These are phyloP conservation scores for Cerastis leucographa DNA, from an alignment of 2,888 invertebrate species.

Conservation along the genomic window DNA sequence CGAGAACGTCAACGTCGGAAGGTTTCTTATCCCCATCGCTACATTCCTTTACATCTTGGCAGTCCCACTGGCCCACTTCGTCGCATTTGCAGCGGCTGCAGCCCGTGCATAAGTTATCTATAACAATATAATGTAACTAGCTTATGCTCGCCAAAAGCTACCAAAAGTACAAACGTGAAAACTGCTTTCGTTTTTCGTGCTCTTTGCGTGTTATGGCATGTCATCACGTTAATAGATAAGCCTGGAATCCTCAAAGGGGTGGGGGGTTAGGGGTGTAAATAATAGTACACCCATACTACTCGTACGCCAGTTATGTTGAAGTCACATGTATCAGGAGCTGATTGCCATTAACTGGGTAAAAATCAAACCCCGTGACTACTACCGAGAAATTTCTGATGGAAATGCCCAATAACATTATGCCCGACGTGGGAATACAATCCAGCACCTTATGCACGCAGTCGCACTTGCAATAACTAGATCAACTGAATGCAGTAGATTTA, in stretches of 20 bases:
- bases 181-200: neutral
- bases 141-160: too few relatives aligned
- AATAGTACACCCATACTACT: neutral
- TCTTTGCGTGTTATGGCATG: neutral
- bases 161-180: neutral
- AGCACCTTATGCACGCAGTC: neutral
- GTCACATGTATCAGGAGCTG: neutral
- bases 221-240: neutral
- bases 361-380: neutral
- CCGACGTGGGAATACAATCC: neutral
- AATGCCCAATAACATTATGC: neutral
- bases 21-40: constrained; percentile 15
- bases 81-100: constrained; percentile 80
- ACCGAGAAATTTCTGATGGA: neutral
- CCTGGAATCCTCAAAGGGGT: neutral
- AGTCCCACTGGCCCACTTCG: constrained; percentile 75
- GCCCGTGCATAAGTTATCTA: constrained; percentile 81
- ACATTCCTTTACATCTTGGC: constrained; percentile 72
- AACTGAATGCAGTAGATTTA: neutral
- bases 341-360: neutral
- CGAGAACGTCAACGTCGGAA: neutral
- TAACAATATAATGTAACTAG: constrained; percentile 30
- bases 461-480: neutral
- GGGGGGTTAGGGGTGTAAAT: neutral
- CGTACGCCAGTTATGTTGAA: neutral